phyloP scores from a whole-genome alignment of 2,113 vertebrate genomes.

The Lanius collurio region DNA sequence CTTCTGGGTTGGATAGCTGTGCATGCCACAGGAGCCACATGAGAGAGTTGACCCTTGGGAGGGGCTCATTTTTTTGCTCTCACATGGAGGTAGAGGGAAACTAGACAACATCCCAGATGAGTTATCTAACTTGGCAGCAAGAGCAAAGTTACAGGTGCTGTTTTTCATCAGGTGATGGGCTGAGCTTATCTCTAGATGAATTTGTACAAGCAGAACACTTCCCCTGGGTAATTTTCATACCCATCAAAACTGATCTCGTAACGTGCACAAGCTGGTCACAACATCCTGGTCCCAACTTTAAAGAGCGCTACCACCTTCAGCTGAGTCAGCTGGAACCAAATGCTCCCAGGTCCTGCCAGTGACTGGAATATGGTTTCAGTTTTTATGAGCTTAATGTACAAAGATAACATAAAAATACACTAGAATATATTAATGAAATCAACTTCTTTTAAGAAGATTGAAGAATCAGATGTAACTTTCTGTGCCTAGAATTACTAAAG shows the following conservation, averaged over 20 bases:
- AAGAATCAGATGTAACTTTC: neutral
- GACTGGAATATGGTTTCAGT: neutral
- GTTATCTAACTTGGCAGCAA: neutral
- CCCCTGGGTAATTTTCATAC: neutral
- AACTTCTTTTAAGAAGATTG: neutral
- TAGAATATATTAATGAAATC: neutral
- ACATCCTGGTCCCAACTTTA: neutral
- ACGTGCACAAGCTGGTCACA: neutral
- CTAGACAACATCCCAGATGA: neutral
- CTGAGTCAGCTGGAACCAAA: neutral
- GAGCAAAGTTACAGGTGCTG: neutral
- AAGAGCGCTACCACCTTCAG: neutral
- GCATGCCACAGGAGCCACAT: fast-evolving
- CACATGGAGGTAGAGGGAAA: neutral
- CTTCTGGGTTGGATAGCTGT: neutral
- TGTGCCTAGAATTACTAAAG: neutral
- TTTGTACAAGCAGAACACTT: neutral
- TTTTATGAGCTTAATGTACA: neutral
- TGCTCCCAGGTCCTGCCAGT: neutral
- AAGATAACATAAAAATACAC: neutral
- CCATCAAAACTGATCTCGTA: neutral
- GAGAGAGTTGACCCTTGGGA: neutral
- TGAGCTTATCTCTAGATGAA: neutral
- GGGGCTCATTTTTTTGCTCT: neutral
- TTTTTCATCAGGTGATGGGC: neutral